These are phyloP conservation scores for Amniataba percoides DNA, from an alignment of 2,797 vertebrate species.

Conservation along the genomic window DNA sequence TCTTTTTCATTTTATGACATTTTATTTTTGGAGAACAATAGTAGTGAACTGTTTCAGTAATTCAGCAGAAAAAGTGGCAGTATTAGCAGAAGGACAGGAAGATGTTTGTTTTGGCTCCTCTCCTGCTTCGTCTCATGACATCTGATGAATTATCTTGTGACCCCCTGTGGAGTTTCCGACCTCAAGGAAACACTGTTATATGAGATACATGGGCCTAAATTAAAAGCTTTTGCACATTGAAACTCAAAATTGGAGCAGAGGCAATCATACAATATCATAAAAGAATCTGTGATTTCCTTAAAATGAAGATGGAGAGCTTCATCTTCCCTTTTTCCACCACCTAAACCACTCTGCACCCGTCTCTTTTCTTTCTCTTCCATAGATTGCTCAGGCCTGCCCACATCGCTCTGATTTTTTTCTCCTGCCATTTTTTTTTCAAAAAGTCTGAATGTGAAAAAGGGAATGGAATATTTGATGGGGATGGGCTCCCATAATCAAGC, in stretches of 20 bases:
- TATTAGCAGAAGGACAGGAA: neutral
- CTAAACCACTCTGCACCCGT: neutral
- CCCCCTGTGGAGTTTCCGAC: neutral
- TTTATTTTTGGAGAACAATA: neutral
- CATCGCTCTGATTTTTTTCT: conserved; percentile 43
- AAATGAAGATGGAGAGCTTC: neutral
- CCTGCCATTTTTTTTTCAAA: conserved; percentile 33
- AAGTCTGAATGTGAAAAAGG: conserved; percentile 55
- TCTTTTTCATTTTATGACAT: neutral
- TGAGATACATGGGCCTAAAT: neutral
- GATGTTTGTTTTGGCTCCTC: neutral
- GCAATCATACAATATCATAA: neutral
- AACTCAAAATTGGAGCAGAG: neutral
- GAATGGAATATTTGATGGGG: conserved; percentile 82
- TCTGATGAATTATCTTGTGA: too few relatives aligned
- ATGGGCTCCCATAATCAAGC: conserved; percentile 80
- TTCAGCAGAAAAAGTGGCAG: neutral
- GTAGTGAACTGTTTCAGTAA: neutral
- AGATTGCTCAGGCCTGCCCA: conserved; percentile 44
- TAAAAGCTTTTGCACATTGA: neutral
- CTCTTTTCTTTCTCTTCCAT: conserved; percentile 28
- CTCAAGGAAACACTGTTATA: neutral
- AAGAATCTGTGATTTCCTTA: neutral
- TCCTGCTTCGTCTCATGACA: neutral
- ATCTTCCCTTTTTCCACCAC: conserved; percentile 12